Evolutionary conservation across 2,888 invertebrate species (phyloP).

Genomic region (Stenurella melanura): DNA sequence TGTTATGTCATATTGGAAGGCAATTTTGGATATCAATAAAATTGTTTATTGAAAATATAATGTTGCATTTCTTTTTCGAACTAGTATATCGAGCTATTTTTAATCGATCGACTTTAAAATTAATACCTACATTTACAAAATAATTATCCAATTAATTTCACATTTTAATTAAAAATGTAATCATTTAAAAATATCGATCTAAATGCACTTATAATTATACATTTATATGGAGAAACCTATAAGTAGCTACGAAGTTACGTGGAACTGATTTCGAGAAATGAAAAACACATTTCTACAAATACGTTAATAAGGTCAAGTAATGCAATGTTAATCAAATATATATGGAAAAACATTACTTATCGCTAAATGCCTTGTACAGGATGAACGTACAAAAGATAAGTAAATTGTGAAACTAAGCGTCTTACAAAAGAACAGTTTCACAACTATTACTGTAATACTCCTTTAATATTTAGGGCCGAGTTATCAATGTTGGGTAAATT

Average conservation of each 20-base stretch:
- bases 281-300: conserved; percentile 5
- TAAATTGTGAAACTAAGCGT: too few relatives aligned
- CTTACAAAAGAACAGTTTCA: too few relatives aligned
- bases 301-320: conserved; percentile 17
- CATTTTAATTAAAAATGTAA: conserved; percentile 13
- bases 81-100: neutral
- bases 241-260: conserved; percentile 1
- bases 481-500: too few relatives aligned
- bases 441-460: too few relatives aligned
- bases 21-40: too few relatives aligned
- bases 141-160: neutral
- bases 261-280: neutral
- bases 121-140: neutral
- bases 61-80: too few relatives aligned
- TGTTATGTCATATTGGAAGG: too few relatives aligned
- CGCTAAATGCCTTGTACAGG: neutral
- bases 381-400: neutral
- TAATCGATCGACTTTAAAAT: neutral
- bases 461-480: too few relatives aligned
- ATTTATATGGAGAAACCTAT: neutral
- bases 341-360: neutral
- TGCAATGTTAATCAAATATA: neutral
- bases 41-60: too few relatives aligned
- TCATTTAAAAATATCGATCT: neutral
- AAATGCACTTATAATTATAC: conserved; percentile 3